A percentile compares a stretch with the other conserved stretches of the same genome.
Conservation (phyloP, 35 echinoderm and acorn worm species). For the Apostichopus japonicus region DNA sequence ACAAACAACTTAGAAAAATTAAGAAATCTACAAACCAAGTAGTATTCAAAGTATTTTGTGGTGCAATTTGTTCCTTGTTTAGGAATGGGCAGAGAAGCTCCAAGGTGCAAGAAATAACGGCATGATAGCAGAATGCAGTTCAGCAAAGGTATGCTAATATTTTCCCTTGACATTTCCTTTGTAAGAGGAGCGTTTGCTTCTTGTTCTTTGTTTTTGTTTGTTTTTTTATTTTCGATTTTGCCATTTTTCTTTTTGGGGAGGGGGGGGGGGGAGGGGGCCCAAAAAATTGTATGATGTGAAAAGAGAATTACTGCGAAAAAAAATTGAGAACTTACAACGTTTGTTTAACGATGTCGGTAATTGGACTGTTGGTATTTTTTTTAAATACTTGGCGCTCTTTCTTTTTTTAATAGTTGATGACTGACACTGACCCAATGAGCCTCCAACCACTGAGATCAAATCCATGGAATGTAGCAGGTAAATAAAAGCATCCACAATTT, state of each 20-base stretch:
- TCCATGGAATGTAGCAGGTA: slow-evolving; percentile 44
- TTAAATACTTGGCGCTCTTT: neutral
- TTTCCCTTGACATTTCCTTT: too few relatives aligned
- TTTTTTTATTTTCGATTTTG: neutral
- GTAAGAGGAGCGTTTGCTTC: too few relatives aligned
- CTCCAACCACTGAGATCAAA: slow-evolving; percentile 50
- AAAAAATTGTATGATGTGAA: neutral
- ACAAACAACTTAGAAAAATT: too few relatives aligned
- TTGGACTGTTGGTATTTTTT: neutral
- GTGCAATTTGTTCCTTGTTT: neutral
- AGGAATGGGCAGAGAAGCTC: slow-evolving; percentile 85
- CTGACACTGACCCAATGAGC: slow-evolving; percentile 26
- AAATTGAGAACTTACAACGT: too few relatives aligned
- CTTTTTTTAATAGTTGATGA: slow-evolving; percentile 17
- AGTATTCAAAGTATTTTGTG: too few relatives aligned
- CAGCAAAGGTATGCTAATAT: slow-evolving; percentile 25
- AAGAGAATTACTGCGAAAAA: neutral
- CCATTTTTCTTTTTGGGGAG: too few relatives aligned
- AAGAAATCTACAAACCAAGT: too few relatives aligned
- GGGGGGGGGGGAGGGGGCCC: neutral
- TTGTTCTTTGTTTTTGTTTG: neutral
- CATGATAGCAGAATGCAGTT: slow-evolving; percentile 37
- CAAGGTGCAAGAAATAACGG: slow-evolving; percentile 77
- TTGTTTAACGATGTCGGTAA: too few relatives aligned
- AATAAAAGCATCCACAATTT: neutral